Evolutionary conservation across 2,113 vertebrate species (phyloP).

Genomic region (Puntigrus tetrazona): DNA sequence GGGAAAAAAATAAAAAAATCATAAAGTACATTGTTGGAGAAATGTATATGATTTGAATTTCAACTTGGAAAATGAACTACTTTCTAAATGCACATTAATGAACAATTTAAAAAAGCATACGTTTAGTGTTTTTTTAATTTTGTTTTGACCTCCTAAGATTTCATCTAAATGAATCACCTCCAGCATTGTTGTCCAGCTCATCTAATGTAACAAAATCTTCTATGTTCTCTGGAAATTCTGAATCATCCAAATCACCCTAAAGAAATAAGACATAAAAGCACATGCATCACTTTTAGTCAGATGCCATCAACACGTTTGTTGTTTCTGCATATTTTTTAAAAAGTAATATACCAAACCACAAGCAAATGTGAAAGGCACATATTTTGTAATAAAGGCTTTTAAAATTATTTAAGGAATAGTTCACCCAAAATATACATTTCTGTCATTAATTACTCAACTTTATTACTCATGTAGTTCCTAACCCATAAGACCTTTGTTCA

Average conservation of each 20-base stretch:
- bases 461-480: too few species aligned
- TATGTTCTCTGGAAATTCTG: slow-evolving; percentile 78
- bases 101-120: background rate
- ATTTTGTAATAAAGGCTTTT: too few species aligned
- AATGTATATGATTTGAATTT: background rate
- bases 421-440: too few species aligned
- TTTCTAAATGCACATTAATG: background rate
- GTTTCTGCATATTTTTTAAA: background rate
- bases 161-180: background rate
- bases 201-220: slow-evolving; percentile 85
- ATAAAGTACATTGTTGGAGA: background rate
- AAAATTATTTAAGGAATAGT: too few species aligned
- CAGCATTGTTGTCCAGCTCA: slow-evolving; percentile 72
- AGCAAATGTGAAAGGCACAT: too few species aligned
- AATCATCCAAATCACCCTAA: slow-evolving; percentile 50
- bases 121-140: too few species aligned
- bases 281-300: background rate
- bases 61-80: background rate
- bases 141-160: background rate
- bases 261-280: background rate
- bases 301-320: background rate
- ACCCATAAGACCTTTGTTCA: too few species aligned
- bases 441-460: too few species aligned
- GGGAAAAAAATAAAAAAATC: background rate
- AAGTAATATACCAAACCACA: background rate